Evolutionary conservation across 2,797 vertebrate genomes (phyloP), one percentile per base, ranked within the genome.

Genomic region (Siniperca scherzeri): DNA sequence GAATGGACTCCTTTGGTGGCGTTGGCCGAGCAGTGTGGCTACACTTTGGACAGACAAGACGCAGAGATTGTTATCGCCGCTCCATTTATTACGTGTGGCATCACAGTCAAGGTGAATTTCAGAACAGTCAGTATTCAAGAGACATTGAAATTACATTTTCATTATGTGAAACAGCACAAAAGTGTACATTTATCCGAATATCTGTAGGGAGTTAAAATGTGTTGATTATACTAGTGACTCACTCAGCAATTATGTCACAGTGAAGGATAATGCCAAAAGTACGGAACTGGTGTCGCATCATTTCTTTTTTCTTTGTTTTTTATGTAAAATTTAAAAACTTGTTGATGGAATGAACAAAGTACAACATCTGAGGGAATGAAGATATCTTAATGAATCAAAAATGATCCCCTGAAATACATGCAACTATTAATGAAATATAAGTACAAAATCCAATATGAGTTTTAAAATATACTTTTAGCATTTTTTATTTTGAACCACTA

Each of bases 61-160:
- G 59, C 60, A 42, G 80, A 83, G 4, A 64, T 78, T 1, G 0
- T 82, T 0, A 70, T 95, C 2, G 0, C 74, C n/a, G 85, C 88
- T 53, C 89, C 91, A 0, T 93, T 91, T 42, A n/a, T 88, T 0
- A 50, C 91, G 0, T 95, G 94, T 88, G 94, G 93, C n/a, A 55
- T 93, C 80, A 80, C 80, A 30, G 68, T 89, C 6, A 91, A 89
- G 90, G 94, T 94, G 52, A 78, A 44, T 40, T n/a, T 73, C 7
- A 70, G 22, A 55, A 44, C 66, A 22, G 27, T 17, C 19, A 0
- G 53, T 19, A 2, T 33, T 50, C 1, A 70, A 21, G 1, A 53
- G 36, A 66, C 7, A 21, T n/a, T 42, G 12, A 25, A 27, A 40
- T 22, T 5, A 30, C 11, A 33, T 61, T 40, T 53, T 52, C 10